Percentiles rank a stretch among this genome's conserved stretches.
These are phyloP conservation scores for Notothenia rossii DNA, from an alignment of 2,113 vertebrate genomes.

Conservation along the genomic window DNA sequence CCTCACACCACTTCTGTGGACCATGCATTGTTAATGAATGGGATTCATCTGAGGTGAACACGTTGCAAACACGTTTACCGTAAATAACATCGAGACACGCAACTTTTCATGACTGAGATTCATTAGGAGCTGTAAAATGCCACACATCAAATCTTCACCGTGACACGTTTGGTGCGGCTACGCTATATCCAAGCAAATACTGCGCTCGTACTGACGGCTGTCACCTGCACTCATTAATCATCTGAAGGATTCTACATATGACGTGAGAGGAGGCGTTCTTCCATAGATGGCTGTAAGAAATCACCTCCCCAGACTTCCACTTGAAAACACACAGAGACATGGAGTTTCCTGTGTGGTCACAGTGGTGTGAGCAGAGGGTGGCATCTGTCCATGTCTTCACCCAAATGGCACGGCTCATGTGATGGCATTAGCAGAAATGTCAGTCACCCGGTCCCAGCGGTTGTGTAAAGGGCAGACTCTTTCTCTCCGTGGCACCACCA, in stretches of 20 bases:
- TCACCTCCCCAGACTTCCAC: slow-evolving; percentile 37
- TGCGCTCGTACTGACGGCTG: not conserved
- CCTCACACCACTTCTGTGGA: slow-evolving; percentile 18
- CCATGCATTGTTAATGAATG: slow-evolving; percentile 35
- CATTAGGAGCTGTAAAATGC: slow-evolving; percentile 31
- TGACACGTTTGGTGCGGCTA: not conserved
- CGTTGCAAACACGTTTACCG: slow-evolving; percentile 12
- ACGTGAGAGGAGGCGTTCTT: slow-evolving; percentile 14
- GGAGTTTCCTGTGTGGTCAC: slow-evolving; percentile 71
- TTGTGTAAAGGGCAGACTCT: slow-evolving; percentile 71
- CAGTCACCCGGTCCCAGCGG: slow-evolving; percentile 64
- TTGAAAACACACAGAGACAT: slow-evolving; percentile 57
- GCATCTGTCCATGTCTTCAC: slow-evolving; percentile 67
- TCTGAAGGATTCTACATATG: slow-evolving; percentile 29
- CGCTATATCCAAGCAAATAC: not conserved
- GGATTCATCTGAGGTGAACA: slow-evolving; percentile 28
- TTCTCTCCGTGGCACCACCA: slow-evolving; percentile 43
- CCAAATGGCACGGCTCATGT: slow-evolving; percentile 67
- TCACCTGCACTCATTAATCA: slow-evolving; percentile 31
- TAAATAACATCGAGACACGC: slow-evolving; percentile 50
- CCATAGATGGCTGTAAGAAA: slow-evolving; percentile 45
- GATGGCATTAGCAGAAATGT: slow-evolving; percentile 78
- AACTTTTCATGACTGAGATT: slow-evolving; percentile 23
- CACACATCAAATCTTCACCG: slow-evolving; percentile 11
- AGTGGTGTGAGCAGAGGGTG: slow-evolving; percentile 59